A percentile compares a stretch with the other conserved stretches of the same genome.
These are phyloP conservation scores for Brienomyrus longianalis DNA, from an alignment of 2,113 vertebrate genomes.

Conservation along the genomic window DNA sequence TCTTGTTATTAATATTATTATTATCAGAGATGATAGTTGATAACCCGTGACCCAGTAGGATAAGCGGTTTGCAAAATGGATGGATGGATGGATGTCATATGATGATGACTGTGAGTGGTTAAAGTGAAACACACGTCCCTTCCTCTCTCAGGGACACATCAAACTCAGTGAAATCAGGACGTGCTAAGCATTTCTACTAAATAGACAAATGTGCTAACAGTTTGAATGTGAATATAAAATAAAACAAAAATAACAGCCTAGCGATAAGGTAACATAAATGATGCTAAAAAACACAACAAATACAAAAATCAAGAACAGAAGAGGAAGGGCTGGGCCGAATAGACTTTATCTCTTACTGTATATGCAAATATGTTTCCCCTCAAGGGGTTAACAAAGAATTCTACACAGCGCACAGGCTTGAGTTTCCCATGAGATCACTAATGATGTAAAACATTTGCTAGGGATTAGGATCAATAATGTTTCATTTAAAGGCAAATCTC, in stretches of 20 bases:
- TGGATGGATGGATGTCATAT: background rate
- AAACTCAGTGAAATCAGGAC: background rate
- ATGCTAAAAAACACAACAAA: background rate
- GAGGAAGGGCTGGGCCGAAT: background rate
- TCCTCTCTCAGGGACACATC: background rate
- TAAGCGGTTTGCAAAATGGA: no score
- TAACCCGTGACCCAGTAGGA: no score
- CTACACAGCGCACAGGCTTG: constrained; percentile 17
- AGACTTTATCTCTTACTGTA: background rate
- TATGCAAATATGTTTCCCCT: constrained; percentile 19
- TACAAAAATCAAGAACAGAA: background rate
- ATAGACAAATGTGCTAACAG: background rate
- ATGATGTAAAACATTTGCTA: constrained; percentile 15
- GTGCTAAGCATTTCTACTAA: background rate
- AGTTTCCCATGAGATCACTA: constrained; percentile 20
- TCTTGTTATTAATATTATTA: no score
- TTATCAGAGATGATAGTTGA: no score
- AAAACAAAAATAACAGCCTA: background rate
- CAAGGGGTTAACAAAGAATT: constrained; percentile 30
- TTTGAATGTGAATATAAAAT: background rate
- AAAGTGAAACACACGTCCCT: background rate
- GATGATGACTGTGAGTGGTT: background rate
- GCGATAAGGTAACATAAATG: background rate
- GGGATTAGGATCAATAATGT: constrained; percentile 17
- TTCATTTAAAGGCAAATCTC: constrained; percentile 19